Percentiles rank a stretch among this genome's conserved stretches.
Evolutionary conservation across 2,888 invertebrate genomes (phyloP).

Genomic region (Cephus nigrinus): DNA sequence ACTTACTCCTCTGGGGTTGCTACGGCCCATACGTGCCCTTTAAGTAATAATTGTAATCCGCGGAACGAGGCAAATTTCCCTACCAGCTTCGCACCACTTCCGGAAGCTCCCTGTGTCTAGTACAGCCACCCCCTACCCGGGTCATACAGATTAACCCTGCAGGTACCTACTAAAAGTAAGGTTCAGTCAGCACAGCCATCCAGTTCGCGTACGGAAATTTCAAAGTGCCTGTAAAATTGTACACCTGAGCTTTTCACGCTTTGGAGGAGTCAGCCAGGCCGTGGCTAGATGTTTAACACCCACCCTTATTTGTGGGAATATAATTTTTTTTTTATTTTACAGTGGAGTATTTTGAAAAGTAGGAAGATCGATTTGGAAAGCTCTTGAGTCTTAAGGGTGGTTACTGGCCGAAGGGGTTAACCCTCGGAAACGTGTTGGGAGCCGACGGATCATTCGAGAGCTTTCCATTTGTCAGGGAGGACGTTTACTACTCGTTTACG

Average conservation of each 20-base stretch:
- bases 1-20: neutral
- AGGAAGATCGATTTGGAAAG: neutral
- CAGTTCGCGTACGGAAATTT: too few species aligned
- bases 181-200: neutral
- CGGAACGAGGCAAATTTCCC: neutral
- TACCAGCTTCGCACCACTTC: neutral
- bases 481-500: neutral
- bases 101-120: neutral
- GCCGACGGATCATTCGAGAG: neutral
- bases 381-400: neutral
- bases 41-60: slow-evolving; percentile 1
- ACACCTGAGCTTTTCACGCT: too few species aligned
- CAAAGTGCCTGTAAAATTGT: too few species aligned
- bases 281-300: too few species aligned
- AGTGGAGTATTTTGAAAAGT: neutral
- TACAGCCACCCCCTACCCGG: neutral
- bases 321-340: neutral
- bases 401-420: neutral
- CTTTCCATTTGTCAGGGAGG: neutral
- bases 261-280: too few species aligned
- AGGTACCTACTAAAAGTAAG: neutral
- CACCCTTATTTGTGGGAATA: too few species aligned
- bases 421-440: neutral
- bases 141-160: neutral
- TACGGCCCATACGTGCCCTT: neutral